Evolutionary conservation across 1,140 invertebrate species (phyloP).

Genomic region (Lepidurus apus): DNA sequence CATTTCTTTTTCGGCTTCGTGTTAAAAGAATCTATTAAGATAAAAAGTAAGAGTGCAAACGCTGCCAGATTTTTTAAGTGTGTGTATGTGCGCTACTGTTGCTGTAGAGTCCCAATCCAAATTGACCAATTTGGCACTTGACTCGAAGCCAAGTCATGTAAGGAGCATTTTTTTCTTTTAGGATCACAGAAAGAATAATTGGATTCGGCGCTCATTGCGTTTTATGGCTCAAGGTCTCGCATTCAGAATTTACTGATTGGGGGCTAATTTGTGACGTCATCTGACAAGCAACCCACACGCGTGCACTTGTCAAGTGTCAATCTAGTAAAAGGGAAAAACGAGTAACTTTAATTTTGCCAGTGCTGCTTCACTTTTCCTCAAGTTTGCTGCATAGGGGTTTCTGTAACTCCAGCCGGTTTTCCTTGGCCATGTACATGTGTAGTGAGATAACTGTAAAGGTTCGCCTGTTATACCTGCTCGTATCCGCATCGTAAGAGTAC

Average conservation of each 20-base stretch:
- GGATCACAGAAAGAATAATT: neutral
- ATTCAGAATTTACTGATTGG: neutral
- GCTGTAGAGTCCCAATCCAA: neutral
- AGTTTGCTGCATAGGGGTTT: no score
- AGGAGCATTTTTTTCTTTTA: neutral
- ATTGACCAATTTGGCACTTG: neutral
- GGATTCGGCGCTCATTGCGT: neutral
- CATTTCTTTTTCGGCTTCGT: neutral
- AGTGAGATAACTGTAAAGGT: no score
- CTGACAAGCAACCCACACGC: neutral
- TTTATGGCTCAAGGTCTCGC: neutral
- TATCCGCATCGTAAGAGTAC: no score
- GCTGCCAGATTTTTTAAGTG: conserved; percentile 16
- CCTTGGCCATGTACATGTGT: no score
- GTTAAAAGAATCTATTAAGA: neutral
- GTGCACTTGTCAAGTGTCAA: neutral
- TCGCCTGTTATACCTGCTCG: no score
- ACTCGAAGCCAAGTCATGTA: neutral
- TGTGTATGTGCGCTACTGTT: neutral
- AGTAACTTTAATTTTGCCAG: neutral
- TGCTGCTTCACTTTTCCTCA: neutral
- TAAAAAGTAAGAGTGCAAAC: conserved; percentile 8
- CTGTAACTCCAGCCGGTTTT: no score
- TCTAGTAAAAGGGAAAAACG: neutral
- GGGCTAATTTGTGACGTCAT: conserved; percentile 4